These are phyloP conservation scores for Macaca fascicularis DNA, from an alignment of 2,113 vertebrate genomes.

Conservation along the genomic window T2T-MFA8v1.1 NC_088385.1:140146001-140146500, in stretches of 20 bases:
- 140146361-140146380: background rate
- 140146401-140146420: background rate
- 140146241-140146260: background rate
- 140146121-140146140: background rate
- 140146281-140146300: background rate
- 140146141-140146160: background rate
- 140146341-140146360: background rate
- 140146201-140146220: background rate
- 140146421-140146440: background rate
- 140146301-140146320: background rate
- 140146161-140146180: background rate
- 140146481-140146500: background rate
- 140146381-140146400: background rate
- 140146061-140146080: background rate
- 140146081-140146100: background rate
- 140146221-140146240: background rate
- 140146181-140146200: background rate
- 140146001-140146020: background rate
- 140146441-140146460: background rate
- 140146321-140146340: background rate
- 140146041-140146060: background rate
- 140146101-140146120: background rate
- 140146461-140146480: background rate
- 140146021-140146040: background rate
- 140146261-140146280: background rate